phyloP scores from a whole-genome alignment of 2,888 invertebrate species.

The Eustalomyia histrio region DNA sequence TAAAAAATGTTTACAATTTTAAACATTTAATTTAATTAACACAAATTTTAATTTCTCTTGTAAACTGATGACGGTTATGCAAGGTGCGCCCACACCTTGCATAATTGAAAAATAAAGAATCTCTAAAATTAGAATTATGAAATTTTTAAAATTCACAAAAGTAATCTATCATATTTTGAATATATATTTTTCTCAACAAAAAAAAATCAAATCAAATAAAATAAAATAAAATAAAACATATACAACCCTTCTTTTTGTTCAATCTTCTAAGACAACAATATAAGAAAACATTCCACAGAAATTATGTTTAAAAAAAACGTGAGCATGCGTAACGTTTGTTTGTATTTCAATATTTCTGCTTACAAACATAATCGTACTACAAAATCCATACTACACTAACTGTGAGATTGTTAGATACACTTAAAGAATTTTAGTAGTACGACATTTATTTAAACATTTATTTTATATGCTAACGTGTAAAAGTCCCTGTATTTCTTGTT shows the following conservation, averaged over 20 bases:
- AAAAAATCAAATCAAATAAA: too few relatives aligned
- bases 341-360: constrained; percentile 25
- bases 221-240: constrained; percentile 39
- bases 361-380: constrained; percentile 58
- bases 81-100: constrained; percentile 72
- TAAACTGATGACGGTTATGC: constrained; percentile 73
- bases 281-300: background rate
- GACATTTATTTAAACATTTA: too few relatives aligned
- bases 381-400: constrained; percentile 65
- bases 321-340: constrained; percentile 63
- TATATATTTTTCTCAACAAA: constrained; percentile 26
- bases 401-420: background rate
- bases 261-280: constrained; percentile 53
- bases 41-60: constrained; percentile 33
- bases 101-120: constrained; percentile 44
- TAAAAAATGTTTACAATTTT: too few relatives aligned
- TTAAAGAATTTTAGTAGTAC: background rate
- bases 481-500: too few relatives aligned
- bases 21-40: background rate
- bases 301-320: constrained; percentile 46
- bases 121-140: constrained; percentile 1
- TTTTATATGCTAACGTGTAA: too few relatives aligned
- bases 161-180: constrained; percentile 74
- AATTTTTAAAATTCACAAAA: constrained; percentile 71
- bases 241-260: constrained; percentile 10